These are phyloP conservation scores for Balaenoptera acutorostrata DNA, from an alignment of 2,113 vertebrate species.

Conservation along the genomic window DNA sequence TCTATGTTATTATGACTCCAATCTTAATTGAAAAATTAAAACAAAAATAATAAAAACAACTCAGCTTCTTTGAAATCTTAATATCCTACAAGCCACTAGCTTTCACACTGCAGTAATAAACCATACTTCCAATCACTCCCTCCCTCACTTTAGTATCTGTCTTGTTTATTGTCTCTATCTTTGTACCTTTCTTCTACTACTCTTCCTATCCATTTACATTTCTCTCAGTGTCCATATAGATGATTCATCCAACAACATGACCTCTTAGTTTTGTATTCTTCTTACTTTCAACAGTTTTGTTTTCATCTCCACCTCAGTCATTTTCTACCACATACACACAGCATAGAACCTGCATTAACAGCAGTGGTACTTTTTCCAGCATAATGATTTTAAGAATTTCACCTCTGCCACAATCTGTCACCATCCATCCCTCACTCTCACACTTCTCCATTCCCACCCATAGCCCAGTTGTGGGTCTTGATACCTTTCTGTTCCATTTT, in stretches of 20 bases:
- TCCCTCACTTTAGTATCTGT: background rate
- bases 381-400: background rate
- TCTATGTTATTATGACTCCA: background rate
- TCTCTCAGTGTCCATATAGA: background rate
- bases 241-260: background rate
- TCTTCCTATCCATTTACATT: background rate
- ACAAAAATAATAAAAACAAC: background rate
- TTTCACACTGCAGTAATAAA: background rate
- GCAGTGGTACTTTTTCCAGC: background rate
- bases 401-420: background rate
- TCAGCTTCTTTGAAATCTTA: background rate
- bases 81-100: background rate
- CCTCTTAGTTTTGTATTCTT: background rate
- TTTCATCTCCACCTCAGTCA: background rate
- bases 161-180: background rate
- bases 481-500: background rate
- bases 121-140: background rate
- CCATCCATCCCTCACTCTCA: background rate
- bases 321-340: background rate
- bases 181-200: background rate
- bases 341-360: background rate
- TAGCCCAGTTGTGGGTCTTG: background rate
- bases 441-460: rapidly evolving
- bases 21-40: background rate
- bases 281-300: background rate